Evolutionary conservation across 2,113 vertebrate genomes (phyloP).

Genomic region (Calidris pygmaea): DNA sequence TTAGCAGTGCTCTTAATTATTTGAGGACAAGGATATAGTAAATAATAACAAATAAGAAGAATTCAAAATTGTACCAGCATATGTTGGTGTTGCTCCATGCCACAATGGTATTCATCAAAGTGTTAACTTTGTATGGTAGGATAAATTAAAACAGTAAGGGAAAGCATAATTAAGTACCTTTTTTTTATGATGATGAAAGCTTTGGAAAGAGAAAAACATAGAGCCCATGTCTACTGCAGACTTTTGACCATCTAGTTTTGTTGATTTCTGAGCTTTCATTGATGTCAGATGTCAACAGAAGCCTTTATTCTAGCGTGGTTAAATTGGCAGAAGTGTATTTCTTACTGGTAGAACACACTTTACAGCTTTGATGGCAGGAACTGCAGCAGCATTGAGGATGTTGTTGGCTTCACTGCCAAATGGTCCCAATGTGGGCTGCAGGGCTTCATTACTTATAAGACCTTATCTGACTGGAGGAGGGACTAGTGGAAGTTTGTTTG

Average conservation of each 20-base stretch:
- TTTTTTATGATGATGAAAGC: not conserved
- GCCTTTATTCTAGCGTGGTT: fast-evolving
- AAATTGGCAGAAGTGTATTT: not conserved
- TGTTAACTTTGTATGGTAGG: not conserved
- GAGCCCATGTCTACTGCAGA: not conserved
- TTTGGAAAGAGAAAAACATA: not conserved
- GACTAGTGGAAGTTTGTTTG: not conserved
- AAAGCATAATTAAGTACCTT: not conserved
- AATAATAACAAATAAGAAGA: not conserved
- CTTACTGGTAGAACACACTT: not conserved
- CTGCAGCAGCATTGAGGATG: not conserved
- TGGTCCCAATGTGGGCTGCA: not conserved
- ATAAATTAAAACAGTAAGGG: not conserved
- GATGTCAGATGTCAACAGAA: not conserved
- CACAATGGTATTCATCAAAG: not conserved
- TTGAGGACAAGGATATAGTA: not conserved
- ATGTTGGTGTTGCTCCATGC: not conserved
- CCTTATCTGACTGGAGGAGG: not conserved
- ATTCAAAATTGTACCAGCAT: not conserved
- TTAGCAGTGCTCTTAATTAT: not conserved
- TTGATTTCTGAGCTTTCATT: not conserved
- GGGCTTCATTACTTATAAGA: not conserved
- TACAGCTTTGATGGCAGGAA: not conserved
- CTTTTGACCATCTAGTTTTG: not conserved
- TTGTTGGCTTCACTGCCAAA: not conserved